These are phyloP conservation scores for Physella acuta DNA, from an alignment of 1,140 invertebrate species.

Conservation along the genomic window DNA sequence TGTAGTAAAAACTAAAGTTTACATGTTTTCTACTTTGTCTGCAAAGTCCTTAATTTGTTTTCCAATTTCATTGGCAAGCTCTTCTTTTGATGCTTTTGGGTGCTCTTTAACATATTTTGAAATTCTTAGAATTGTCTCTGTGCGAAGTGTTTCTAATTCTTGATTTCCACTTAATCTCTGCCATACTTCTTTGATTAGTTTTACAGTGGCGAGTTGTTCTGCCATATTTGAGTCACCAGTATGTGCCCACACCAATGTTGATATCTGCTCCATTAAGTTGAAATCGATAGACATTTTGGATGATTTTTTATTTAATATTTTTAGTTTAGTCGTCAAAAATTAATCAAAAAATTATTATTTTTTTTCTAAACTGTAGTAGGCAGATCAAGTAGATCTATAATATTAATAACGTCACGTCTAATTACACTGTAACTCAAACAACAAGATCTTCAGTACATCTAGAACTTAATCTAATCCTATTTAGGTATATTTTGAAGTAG, in stretches of 20 bases:
- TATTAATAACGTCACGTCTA: too few relatives aligned
- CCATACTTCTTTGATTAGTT: constrained; percentile 38
- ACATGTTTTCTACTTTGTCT: constrained; percentile 39
- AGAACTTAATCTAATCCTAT: too few relatives aligned
- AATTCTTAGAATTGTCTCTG: constrained; percentile 40
- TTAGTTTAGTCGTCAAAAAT: too few relatives aligned
- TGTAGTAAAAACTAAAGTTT: neutral
- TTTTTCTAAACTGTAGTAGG: too few relatives aligned
- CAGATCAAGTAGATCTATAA: too few relatives aligned
- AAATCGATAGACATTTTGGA: constrained; percentile 22
- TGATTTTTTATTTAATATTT: too few relatives aligned
- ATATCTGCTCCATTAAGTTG: constrained; percentile 38
- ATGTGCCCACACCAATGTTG: constrained; percentile 32
- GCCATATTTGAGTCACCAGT: constrained; percentile 31
- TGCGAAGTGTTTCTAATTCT: constrained; percentile 41
- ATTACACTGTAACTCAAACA: too few relatives aligned
- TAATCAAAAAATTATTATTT: too few relatives aligned
- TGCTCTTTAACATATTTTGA: constrained; percentile 42
- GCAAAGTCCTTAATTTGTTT: constrained; percentile 40
- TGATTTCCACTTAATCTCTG: constrained; percentile 36
- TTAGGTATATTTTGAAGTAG: too few relatives aligned
- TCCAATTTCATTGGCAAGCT: constrained; percentile 36
- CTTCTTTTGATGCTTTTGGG: constrained; percentile 44
- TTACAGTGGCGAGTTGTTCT: constrained; percentile 29
- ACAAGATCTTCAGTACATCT: too few relatives aligned